phyloP scores from a whole-genome alignment of 2,113 vertebrate species.

The Emydocephalus ijimae region DNA sequence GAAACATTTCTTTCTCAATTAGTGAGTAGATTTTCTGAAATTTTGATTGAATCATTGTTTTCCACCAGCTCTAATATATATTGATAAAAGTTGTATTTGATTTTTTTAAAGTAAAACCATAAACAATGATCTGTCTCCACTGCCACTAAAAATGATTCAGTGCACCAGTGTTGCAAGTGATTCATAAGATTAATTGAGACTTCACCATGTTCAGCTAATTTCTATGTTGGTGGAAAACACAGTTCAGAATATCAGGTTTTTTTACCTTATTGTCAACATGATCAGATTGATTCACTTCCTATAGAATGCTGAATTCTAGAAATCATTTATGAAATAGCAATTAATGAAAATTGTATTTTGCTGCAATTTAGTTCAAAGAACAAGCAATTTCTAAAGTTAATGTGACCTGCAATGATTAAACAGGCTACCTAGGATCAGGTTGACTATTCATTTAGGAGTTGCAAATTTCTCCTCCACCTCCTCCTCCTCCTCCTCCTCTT shows the following conservation, averaged over 20 bases:
- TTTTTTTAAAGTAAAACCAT: constrained; percentile 13
- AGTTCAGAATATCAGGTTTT: background rate
- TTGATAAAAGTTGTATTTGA: constrained; percentile 22
- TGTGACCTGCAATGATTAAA: background rate
- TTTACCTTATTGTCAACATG: background rate
- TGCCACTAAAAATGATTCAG: background rate
- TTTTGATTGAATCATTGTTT: background rate
- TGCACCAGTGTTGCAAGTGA: background rate
- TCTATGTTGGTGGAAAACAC: background rate
- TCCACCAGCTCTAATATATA: constrained; percentile 9
- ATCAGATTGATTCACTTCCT: background rate
- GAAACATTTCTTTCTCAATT: background rate
- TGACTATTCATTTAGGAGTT: background rate
- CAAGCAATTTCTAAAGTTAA: background rate
- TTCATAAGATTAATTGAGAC: constrained; percentile 18
- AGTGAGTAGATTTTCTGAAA: background rate
- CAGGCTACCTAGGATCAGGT: background rate
- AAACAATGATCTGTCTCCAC: constrained; percentile 18
- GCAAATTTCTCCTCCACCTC: background rate
- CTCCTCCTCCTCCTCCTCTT: background rate
- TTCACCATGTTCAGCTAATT: background rate
- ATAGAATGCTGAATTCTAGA: background rate
- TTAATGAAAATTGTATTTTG: background rate
- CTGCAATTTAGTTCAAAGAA: background rate
- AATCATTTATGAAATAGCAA: background rate